Evolutionary conservation across 2,797 vertebrate species (phyloP).

Genomic region (Babyrousa celebensis): DNA sequence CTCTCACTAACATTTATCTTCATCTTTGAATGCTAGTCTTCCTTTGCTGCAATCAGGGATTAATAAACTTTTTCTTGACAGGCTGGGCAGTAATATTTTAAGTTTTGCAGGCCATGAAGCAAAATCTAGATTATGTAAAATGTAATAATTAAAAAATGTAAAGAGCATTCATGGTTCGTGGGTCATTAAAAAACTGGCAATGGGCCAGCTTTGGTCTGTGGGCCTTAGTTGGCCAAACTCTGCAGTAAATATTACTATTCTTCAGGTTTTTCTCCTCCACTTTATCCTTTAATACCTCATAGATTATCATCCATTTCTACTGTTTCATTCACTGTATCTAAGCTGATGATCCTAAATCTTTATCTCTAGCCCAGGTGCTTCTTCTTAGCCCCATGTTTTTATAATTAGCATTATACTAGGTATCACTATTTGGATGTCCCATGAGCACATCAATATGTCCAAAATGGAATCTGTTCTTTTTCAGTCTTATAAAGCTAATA

Average conservation of each 20-base stretch:
- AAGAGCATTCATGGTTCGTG: neutral
- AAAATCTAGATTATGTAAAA: slow-evolving; percentile 21
- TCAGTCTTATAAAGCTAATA: neutral
- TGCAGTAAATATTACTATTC: neutral
- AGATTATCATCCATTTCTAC: neutral
- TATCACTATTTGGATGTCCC: neutral
- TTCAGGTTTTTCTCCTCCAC: no score
- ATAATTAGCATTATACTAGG: neutral
- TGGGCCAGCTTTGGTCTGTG: neutral
- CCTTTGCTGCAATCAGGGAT: neutral
- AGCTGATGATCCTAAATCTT: neutral
- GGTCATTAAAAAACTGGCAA: neutral
- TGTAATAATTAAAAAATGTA: neutral
- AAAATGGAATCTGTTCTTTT: neutral
- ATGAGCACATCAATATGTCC: neutral
- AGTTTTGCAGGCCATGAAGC: neutral
- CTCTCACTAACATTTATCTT: neutral
- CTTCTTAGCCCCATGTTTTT: neutral
- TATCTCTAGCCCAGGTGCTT: neutral
- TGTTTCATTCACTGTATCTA: neutral
- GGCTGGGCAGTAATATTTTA: neutral
- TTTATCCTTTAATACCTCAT: neutral
- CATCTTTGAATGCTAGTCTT: neutral
- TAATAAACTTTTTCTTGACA: neutral
- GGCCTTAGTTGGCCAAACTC: neutral